Evolutionary conservation across 2,888 invertebrate genomes (phyloP), one percentile per base, ranked within the genome.

Genomic region (Pandemis cinnamomeana): DNA sequence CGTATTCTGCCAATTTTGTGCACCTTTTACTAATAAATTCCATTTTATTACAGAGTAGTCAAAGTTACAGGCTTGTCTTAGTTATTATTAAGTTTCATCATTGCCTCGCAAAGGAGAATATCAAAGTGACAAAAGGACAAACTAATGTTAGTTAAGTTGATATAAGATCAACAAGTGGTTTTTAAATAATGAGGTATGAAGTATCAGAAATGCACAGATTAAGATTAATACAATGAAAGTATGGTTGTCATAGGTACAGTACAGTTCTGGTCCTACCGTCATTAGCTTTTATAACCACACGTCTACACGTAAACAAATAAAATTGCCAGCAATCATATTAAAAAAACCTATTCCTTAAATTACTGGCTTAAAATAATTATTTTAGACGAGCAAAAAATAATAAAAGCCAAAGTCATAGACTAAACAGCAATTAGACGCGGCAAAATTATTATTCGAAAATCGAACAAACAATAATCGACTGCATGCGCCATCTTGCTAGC

Each of bases 401-500:
- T 58, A 58, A 68, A 67, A 75, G 10, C 42, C 51, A 20, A 53
- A 67, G 78, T 79, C 80, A 80, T 75, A 78, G 77, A 78, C 77
- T 80, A 82, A 89, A 89, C 86, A 90, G 89, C 82, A 85, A 84
- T 84, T 87, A 87, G 83, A 85, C 79, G 87, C 86, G 87, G 89
- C 89, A 87, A 88, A 85, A 88, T 90, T 88, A 91, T 89, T 87
- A 89, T 92, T 91, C 87, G 91, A 89, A 92, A 91, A 91, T 90
- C 88, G 91, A 88, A 91, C 92, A 89, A 89, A 88, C 89, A 89
- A 91, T 91, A 91, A 91, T 89, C 87, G 84, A 77, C 78, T 82
- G 82, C 83, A 87, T 82, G 87, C 93, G 89, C 94, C 94, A 94
- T 94, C 93, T 93, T 93, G 93, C 94, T 88, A 90, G 93, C 93